These are phyloP conservation scores for Andricus curvator DNA, from an alignment of 2,888 invertebrate genomes.

Conservation along the genomic window DNA sequence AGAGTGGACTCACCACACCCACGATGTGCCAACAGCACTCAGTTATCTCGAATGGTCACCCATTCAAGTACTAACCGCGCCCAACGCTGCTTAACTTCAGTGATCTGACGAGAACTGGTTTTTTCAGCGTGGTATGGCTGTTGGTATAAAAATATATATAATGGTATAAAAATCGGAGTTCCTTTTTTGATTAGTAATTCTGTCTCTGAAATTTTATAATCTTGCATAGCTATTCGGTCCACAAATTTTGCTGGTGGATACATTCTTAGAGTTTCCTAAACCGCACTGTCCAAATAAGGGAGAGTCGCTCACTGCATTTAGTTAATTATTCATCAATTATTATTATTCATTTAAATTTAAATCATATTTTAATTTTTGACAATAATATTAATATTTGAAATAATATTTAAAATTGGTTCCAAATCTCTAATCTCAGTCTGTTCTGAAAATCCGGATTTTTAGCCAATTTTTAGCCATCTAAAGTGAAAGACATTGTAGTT, in stretches of 20 bases:
- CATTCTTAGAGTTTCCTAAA: constrained; percentile 75
- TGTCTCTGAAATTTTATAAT: constrained; percentile 67
- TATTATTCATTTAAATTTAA: background rate
- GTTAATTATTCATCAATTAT: background rate
- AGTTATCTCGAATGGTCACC: no score
- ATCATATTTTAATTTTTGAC: background rate
- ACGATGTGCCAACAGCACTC: no score
- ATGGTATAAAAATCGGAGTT: constrained; percentile 70
- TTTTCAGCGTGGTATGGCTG: no score
- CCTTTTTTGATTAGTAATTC: constrained; percentile 69
- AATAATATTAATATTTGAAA: no score
- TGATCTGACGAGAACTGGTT: no score
- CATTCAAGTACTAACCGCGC: no score
- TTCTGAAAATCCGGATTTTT: background rate
- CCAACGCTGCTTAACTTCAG: no score
- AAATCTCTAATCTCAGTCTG: constrained; percentile 63
- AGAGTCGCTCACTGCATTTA: constrained; percentile 54
- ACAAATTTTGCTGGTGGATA: constrained; percentile 73
- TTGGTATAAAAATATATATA: no score
- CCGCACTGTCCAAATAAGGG: constrained; percentile 68
- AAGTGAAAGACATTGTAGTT: no score
- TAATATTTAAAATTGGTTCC: constrained; percentile 4
- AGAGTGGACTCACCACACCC: no score
- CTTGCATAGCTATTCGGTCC: constrained; percentile 61
- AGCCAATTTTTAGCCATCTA: no score